phyloP scores from a whole-genome alignment of 2,113 vertebrate genomes.

The Rhipidura dahli region DNA sequence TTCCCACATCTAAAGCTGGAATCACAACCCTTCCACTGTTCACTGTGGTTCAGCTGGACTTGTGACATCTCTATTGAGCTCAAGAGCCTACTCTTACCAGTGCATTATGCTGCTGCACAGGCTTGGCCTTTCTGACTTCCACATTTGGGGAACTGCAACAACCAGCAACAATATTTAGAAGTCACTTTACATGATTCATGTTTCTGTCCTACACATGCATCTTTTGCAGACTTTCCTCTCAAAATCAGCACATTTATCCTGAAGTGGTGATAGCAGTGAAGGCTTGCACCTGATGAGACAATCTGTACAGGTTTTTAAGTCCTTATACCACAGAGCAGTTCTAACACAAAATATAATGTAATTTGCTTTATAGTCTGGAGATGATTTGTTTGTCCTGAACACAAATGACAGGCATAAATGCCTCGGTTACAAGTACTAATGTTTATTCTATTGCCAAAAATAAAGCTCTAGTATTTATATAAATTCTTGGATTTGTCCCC shows the following conservation, averaged over 20 bases:
- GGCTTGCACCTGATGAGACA: not conserved
- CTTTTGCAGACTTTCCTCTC: not conserved
- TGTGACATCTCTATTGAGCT: not conserved
- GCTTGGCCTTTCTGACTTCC: not conserved
- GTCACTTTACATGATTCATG: not conserved
- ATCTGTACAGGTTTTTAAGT: not conserved
- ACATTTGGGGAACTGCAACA: not conserved
- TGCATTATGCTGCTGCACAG: not conserved
- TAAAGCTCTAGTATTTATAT: not conserved
- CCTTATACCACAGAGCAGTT: not conserved
- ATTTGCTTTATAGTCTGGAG: not conserved
- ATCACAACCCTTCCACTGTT: not conserved
- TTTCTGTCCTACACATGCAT: not conserved
- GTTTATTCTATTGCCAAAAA: not conserved
- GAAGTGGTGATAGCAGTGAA: not conserved
- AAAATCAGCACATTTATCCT: not conserved
- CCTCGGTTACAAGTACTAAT: not conserved
- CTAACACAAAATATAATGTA: not conserved
- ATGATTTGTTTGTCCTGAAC: not conserved
- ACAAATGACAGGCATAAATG: not conserved
- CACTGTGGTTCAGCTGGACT: not conserved
- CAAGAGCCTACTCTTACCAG: not conserved
- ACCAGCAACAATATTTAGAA: not conserved
- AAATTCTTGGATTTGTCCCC: not conserved
- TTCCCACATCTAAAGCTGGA: not conserved